Evolutionary conservation across 1,140 invertebrate species (phyloP), one percentile per base, ranked within the genome.

Genomic region (Pseudoatta argentina): DNA sequence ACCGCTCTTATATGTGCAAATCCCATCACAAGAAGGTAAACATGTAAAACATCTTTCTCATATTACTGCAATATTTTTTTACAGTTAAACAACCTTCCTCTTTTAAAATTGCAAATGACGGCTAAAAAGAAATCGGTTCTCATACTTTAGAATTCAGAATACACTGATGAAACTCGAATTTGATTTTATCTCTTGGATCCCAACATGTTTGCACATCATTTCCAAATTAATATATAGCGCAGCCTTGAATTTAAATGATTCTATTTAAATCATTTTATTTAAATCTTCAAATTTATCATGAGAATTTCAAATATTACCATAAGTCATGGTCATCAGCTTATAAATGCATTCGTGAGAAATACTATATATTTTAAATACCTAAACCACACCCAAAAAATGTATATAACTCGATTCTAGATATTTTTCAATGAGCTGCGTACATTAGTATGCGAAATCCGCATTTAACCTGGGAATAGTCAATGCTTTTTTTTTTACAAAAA

Each of bases 191-290:
- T 44, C 39, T 44, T 44, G 39, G 39, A 34, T 75, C 39, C 1
- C 57, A 63, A 63, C 3, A 44, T 44, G 48, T 24, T 51, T n/a
- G 14, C 44, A 24, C 27, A 27, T 63, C 39, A 10, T 44, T 85
- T 77, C n/a, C 12, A 30, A 66, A 66, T 78, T 64, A 44, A n/a
- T 34, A 53, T 1, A 76, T 8, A 21, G 64, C 10, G n/a, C 27
- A 64, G 10, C n/a, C 53, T 75, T 73, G 81, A 76, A 63, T 77
- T 48, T 59, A 57, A 27, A 61, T 48, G 24, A 18, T 34, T 57
- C 16, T 34, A 34, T 34, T 61, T 16, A n/a, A 76, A 63, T 24
- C 21, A 1, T 61, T 61, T 66, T 39, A 44, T 24, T 48, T n/a
- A 10, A 34, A 69, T 24, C 59, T 77, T 75, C 21, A 21, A 21